Conservation (phyloP, 1,140 invertebrate species). For the Sesamia nonagrioides region DNA sequence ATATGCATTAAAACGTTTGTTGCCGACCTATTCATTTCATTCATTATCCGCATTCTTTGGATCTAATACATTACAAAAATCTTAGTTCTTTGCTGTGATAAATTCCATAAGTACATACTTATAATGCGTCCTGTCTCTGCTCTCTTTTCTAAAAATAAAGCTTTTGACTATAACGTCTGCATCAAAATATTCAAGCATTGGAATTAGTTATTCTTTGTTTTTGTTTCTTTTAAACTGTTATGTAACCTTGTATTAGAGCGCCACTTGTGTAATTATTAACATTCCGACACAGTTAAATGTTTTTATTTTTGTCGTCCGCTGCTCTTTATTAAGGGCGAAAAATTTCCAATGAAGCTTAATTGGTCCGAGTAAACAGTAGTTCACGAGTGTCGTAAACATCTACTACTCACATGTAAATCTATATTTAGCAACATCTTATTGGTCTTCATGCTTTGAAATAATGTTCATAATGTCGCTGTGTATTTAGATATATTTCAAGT, state of each 20-base stretch:
- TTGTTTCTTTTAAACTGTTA: conserved; percentile 30
- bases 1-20: not conserved
- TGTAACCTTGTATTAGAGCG: conserved; percentile 40
- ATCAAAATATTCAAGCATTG: not conserved
- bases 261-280: conserved; percentile 39
- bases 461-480: not conserved
- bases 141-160: conserved; percentile 1
- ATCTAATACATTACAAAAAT: conserved; percentile 19
- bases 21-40: conserved; percentile 12
- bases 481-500: not conserved
- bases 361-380: conserved; percentile 49
- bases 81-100: not conserved
- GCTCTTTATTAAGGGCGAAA: conserved; percentile 54
- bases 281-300: conserved; percentile 40
- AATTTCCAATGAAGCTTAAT: conserved; percentile 58
- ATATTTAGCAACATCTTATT: conserved; percentile 1
- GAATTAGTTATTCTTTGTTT: conserved; percentile 8
- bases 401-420: conserved; percentile 12
- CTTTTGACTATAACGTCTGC: not conserved
- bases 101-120: conserved; percentile 1
- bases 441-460: not conserved
- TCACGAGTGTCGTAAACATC: conserved; percentile 10
- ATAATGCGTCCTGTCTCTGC: not conserved
- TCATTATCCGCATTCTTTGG: conserved; percentile 39
- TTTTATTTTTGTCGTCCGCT: conserved; percentile 50